Evolutionary conservation across 2,797 vertebrate genomes (phyloP), one percentile per base, ranked within the genome.

Genomic region (Pelochelys cantorii): DNA sequence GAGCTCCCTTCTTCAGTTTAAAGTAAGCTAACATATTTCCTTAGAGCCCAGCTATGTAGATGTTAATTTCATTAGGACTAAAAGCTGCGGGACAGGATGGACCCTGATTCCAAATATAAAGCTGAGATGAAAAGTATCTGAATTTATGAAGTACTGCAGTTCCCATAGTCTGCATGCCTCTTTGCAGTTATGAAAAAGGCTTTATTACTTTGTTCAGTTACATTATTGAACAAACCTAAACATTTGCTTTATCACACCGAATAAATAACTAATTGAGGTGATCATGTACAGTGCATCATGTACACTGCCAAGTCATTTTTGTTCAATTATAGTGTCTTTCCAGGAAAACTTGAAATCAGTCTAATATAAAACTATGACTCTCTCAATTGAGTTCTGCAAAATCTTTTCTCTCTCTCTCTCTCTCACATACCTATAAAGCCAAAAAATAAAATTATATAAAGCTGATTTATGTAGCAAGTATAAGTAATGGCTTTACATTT

Each of bases 111-210:
- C 57, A 48, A 54, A 83, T 34, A 60, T 77, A 65, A 71, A 82
- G 14, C 10, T 1, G 4, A 11, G 1, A 37, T 31, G 48, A 57
- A 27, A n/a, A 3, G 9, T 1, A 3, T 5, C 34, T 34, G 59
- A 37, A 4, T 59, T 78, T 27, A 1, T 78, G 74, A 52, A 79
- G n/a, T 11, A 1, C 22, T 18, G 4, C 34, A 1, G 42, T 78
- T 71, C 56, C 7, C 5, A 3, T 23, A n/a, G 7, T 14, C 59
- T 79, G 25, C 34, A 86, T 0, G 0, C 34, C 13, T 90, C 42
- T 79, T 37, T 81, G 37, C 54, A 5, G 22, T 17, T 86, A 7
- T 22, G 23, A 84, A 59, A 78, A 74, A 75, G 34, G 14, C 56
- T 91, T 79, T 27, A 1, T 71, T 25, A 13, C 62, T 85, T 62